Evolutionary conservation across 2,113 vertebrate species (phyloP).

Genomic region (Anhinga anhinga): DNA sequence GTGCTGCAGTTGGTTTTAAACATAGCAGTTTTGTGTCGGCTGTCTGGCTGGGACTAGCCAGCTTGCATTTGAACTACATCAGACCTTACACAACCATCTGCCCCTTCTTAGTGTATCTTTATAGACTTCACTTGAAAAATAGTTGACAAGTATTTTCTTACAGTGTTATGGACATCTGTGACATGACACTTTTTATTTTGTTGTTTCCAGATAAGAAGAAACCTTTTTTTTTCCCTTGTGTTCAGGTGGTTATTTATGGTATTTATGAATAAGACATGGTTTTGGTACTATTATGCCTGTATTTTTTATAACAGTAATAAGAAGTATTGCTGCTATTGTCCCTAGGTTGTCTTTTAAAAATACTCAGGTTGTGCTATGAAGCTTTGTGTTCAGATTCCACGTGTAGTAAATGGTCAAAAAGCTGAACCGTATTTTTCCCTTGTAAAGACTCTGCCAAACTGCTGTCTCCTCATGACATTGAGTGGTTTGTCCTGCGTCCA

Average conservation of each 20-base stretch:
- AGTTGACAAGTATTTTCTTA: neutral
- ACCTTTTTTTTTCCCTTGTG: neutral
- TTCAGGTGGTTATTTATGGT: neutral
- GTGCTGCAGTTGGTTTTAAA: neutral
- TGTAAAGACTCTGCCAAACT: neutral
- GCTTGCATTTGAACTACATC: neutral
- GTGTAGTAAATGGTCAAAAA: neutral
- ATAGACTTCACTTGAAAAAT: neutral
- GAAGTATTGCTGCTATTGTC: neutral
- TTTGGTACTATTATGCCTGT: neutral
- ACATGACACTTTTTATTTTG: neutral
- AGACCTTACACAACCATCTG: neutral
- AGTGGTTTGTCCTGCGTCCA: neutral
- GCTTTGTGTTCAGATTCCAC: neutral
- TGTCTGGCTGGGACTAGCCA: neutral
- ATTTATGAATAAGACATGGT: neutral
- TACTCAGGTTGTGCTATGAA: neutral
- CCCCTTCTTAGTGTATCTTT: neutral
- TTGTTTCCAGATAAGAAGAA: neutral
- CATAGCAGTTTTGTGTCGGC: neutral
- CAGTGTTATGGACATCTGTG: neutral
- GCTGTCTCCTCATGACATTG: neutral
- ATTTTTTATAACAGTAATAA: neutral
- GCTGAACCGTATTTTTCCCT: neutral
- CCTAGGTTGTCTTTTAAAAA: neutral